A percentile compares a stretch with the other conserved stretches of the same genome.
phyloP scores from a whole-genome alignment of 2,888 invertebrate genomes.

The Perizoma affinitatum region DNA sequence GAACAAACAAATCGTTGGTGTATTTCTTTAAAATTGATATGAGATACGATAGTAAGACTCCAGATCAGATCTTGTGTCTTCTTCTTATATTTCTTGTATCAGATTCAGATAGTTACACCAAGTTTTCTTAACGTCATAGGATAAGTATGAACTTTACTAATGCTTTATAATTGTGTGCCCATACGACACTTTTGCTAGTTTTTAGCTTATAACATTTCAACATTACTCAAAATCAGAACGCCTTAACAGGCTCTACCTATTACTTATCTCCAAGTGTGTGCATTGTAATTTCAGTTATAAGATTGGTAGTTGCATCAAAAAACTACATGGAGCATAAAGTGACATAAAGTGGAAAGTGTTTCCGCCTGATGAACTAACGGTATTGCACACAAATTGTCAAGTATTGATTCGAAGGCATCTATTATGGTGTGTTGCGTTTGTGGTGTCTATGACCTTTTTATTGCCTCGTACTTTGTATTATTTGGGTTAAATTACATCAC shows the following conservation, averaged over 20 bases:
- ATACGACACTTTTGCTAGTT: too few relatives aligned
- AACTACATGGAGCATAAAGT: constrained; percentile 55
- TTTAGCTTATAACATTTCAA: not conserved
- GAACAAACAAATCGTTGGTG: too few relatives aligned
- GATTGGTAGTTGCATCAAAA: constrained; percentile 37
- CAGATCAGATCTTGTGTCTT: too few relatives aligned
- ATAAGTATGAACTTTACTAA: too few relatives aligned
- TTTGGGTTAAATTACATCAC: constrained; percentile 31
- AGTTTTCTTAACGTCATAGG: too few relatives aligned
- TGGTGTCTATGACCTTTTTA: constrained; percentile 33
- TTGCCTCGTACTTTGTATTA: constrained; percentile 20
- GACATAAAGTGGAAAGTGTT: constrained; percentile 74
- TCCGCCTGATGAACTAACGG: constrained; percentile 63
- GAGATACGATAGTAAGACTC: too few relatives aligned
- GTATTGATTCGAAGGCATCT: constrained; percentile 45
- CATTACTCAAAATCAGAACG: constrained; percentile 5
- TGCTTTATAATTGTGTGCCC: too few relatives aligned
- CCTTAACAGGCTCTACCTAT: constrained; percentile 2
- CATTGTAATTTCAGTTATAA: constrained; percentile 24
- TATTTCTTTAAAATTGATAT: too few relatives aligned
- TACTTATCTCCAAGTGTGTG: constrained; percentile 18
- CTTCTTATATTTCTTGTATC: too few relatives aligned
- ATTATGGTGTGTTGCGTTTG: constrained; percentile 45
- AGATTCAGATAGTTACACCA: too few relatives aligned
- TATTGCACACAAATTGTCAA: constrained; percentile 63